These are phyloP conservation scores for Calephelis nemesis DNA, from an alignment of 1,140 invertebrate genomes.

Conservation along the genomic window DNA sequence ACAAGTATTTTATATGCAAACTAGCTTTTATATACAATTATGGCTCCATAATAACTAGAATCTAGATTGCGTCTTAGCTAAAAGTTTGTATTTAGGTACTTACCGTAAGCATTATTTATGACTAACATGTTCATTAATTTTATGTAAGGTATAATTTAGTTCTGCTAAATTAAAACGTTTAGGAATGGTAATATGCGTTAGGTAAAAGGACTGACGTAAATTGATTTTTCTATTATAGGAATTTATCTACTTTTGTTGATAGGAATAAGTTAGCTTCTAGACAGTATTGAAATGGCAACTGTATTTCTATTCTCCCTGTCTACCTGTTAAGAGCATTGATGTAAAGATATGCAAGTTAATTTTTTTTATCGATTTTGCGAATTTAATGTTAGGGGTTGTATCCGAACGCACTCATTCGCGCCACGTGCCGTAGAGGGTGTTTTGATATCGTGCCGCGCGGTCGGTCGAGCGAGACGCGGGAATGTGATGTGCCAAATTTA, in stretches of 20 bases:
- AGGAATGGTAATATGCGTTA: no score
- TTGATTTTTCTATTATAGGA: no score
- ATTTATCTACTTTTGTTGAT: no score
- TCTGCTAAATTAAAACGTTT: background rate
- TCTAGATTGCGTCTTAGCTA: background rate
- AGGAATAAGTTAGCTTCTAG: no score
- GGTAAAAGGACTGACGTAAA: no score
- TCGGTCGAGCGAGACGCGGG: constrained; percentile 40
- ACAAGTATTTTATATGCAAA: background rate
- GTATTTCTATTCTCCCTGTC: no score
- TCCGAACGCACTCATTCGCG: constrained; percentile 33
- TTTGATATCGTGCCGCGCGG: constrained; percentile 39
- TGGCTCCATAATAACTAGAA: no score
- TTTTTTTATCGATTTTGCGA: constrained; percentile 13
- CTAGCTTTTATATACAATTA: background rate
- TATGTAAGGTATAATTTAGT: background rate
- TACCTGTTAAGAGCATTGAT: no score
- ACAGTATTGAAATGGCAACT: no score
- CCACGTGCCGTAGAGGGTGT: constrained; percentile 46
- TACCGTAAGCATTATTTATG: background rate
- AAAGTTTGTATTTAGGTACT: background rate
- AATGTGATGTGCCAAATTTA: constrained; percentile 30
- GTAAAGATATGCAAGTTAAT: background rate
- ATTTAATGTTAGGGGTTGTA: constrained; percentile 34
- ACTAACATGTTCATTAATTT: background rate